Evolutionary conservation across 2,888 invertebrate genomes (phyloP), one percentile per base, ranked within the genome.

Genomic region (Ptychoptera albimana): DNA sequence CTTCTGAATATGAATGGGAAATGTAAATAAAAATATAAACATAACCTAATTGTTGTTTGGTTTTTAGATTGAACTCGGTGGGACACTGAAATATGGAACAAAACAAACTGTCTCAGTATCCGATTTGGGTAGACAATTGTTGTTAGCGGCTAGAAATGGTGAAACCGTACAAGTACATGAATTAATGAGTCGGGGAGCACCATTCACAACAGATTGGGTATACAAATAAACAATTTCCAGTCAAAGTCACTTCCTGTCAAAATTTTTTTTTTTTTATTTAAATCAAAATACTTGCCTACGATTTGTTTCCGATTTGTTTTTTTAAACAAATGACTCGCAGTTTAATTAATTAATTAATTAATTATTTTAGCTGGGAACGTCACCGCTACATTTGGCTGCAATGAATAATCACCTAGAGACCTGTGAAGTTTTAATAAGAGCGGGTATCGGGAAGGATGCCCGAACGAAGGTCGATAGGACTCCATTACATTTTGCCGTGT

Each of bases 131-230:
- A 89, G 89, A 54, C 74, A 81, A 46, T 69, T 93, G 55, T 67
- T 93, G 51, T 75, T 80, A 57, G 82, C 81, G 44, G 82, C 89
- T 37, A 75, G 79, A 52, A 23, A 79, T 51, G 91, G 89, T 1
- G 79, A 88, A 60, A 75, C 82, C 4, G 72, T 75, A 47, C 74
- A 76, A 50, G 86, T 92, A 15, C 73, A 81, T 47, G 72, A 76
- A 38, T 74, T 92, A 46, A 78, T 93, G 74, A 75, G 77, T 29
- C 77, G 79, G 63, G 92, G 93, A 40, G 91, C 92, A 39, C 89
- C 92, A 23, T 91, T 93, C 58, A 84, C 86, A 9, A 82, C 91
- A 2, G 92, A 93, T 64, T 92, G 92, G 89, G 89, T 89, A 67
- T 57, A 23, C 3, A 23, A 23, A 23, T 23, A 23, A 23, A 3